A percentile compares a stretch with the other conserved stretches of the same genome.
These are phyloP conservation scores for Echinarachnius parma DNA, from an alignment of 53 echinoderm and acorn worm genomes.

Conservation along the genomic window DNA sequence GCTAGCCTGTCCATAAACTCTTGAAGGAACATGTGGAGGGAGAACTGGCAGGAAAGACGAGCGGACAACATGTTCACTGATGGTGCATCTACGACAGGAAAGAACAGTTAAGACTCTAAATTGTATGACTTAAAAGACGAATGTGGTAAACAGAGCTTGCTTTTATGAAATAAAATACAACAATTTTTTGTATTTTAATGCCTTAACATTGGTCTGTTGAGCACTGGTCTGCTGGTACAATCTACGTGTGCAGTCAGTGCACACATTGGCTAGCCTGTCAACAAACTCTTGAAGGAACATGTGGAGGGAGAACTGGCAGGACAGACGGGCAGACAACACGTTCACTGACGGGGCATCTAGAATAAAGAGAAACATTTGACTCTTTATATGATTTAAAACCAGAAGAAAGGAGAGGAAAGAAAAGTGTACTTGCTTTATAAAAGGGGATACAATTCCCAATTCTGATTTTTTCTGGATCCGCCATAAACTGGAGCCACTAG, in stretches of 20 bases:
- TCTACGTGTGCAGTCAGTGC: conserved; percentile 66
- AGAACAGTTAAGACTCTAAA: no score
- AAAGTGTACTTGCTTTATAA: no score
- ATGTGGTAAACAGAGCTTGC: background rate
- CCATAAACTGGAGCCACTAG: no score
- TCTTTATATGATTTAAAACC: no score
- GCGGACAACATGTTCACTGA: conserved; percentile 68
- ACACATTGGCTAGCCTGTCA: conserved; percentile 58
- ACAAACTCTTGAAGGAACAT: conserved; percentile 65
- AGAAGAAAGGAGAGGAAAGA: no score
- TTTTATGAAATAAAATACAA: background rate
- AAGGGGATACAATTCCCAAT: no score
- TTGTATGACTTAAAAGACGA: background rate
- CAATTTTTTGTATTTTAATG: no score
- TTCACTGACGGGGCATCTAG: conserved; percentile 79
- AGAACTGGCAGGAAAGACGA: conserved; percentile 61
- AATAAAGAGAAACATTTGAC: no score
- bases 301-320: conserved; percentile 68
- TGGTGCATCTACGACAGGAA: conserved; percentile 76
- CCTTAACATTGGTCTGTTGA: no score
- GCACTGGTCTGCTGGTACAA: no score
- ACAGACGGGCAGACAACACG: conserved; percentile 56
- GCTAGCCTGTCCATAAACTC: conserved; percentile 66
- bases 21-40: conserved; percentile 61
- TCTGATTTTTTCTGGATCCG: no score